These are phyloP conservation scores for Athrips mouffetella DNA, from an alignment of 2,888 invertebrate genomes.

Conservation along the genomic window DNA sequence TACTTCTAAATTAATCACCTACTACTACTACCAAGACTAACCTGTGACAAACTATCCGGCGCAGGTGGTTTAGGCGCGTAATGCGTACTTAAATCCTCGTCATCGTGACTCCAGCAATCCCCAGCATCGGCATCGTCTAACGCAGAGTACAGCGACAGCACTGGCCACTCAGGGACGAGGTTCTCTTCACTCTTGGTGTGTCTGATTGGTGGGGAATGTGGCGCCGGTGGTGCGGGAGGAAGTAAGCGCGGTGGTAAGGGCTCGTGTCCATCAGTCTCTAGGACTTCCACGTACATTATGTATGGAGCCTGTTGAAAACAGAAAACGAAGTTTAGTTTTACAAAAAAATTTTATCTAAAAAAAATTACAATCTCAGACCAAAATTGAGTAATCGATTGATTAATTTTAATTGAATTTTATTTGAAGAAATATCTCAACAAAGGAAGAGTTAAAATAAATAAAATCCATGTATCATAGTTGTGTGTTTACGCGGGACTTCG, in stretches of 20 bases:
- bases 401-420: too few relatives aligned
- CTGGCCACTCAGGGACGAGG: slow-evolving; percentile 80
- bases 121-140: slow-evolving; percentile 68
- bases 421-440: too few relatives aligned
- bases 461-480: too few relatives aligned
- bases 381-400: too few relatives aligned
- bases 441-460: too few relatives aligned
- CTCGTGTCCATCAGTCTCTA: slow-evolving; percentile 86
- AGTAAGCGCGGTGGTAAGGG: slow-evolving; percentile 94
- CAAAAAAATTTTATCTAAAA: too few relatives aligned
- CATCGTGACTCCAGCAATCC: slow-evolving; percentile 96
- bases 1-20: too few relatives aligned
- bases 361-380: too few relatives aligned
- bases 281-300: slow-evolving; percentile 97
- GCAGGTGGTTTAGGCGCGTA: slow-evolving; percentile 57
- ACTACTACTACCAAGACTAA: slow-evolving; percentile 76
- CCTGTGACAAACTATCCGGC: slow-evolving; percentile 86
- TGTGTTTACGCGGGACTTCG: too few relatives aligned
- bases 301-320: slow-evolving; percentile 95
- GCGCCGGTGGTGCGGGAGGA: slow-evolving; percentile 86
- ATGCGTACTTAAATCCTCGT: slow-evolving; percentile 87
- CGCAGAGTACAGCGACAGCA: slow-evolving; percentile 60
- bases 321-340: too few relatives aligned
- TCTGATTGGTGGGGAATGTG: slow-evolving; percentile 82
- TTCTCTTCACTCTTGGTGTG: slow-evolving; percentile 98